Conservation (phyloP, 2,797 vertebrate genomes). For the Sebastes glaucus region DNA sequence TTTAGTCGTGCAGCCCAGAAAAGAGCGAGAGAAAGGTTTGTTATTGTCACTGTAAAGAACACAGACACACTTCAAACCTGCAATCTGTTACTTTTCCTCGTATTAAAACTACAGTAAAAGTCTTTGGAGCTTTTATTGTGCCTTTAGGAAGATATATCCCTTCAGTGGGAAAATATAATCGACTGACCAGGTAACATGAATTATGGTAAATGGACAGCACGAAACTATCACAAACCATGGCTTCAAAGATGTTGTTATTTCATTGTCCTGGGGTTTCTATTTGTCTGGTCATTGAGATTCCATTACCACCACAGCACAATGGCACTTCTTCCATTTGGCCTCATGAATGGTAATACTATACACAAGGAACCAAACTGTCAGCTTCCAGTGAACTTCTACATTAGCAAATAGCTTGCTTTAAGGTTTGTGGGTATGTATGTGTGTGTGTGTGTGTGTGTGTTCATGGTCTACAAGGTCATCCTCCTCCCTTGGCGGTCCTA, state of each 20-base stretch:
- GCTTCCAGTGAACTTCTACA: background rate
- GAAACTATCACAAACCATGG: background rate
- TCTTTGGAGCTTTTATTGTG: background rate
- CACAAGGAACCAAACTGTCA: background rate
- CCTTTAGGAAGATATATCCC: background rate
- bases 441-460: background rate
- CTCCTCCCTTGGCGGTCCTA: constrained; percentile 12
- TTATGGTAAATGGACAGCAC: background rate
- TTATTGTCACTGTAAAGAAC: constrained; percentile 12
- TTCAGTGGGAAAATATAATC: background rate
- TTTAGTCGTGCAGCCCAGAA: background rate
- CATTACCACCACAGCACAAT: background rate
- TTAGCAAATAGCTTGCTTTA: background rate
- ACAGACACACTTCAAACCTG: constrained; percentile 19
- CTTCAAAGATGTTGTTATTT: background rate
- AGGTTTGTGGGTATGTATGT: background rate
- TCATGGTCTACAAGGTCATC: constrained; percentile 45
- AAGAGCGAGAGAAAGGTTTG: constrained; percentile 9
- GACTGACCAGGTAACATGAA: background rate
- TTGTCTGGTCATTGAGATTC: background rate
- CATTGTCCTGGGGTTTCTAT: background rate
- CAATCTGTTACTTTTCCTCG: constrained; percentile 24
- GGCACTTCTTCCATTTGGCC: background rate
- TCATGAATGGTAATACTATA: background rate
- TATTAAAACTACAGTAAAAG: background rate